Conservation (phyloP, 1,140 invertebrate species). For the Aphelenchoides avenae region DNA sequence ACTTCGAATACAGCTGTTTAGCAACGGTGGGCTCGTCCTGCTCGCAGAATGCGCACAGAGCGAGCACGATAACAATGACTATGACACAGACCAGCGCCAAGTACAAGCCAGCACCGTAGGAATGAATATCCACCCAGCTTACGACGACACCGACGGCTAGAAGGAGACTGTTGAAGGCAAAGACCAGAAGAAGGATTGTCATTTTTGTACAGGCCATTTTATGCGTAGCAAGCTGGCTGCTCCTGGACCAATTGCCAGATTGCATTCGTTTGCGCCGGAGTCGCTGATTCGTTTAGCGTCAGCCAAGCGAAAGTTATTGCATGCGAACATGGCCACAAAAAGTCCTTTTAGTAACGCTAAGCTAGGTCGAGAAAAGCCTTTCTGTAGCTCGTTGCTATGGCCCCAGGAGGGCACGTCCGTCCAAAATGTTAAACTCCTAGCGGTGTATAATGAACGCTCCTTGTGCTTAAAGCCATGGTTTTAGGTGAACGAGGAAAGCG, state of each 20-base stretch:
- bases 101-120: conserved; percentile 23
- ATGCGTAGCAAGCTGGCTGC: background rate
- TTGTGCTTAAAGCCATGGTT: no score
- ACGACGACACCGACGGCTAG: conserved; percentile 16
- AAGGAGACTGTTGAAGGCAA: conserved; percentile 17
- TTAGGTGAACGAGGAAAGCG: no score
- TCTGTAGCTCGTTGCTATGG: no score
- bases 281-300: background rate
- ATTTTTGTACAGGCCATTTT: conserved; percentile 1
- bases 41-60: conserved; percentile 30
- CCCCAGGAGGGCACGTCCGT: no score
- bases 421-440: no score
- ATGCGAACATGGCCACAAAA: background rate
- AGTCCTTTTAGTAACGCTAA: background rate
- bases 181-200: conserved; percentile 21
- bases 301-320: background rate
- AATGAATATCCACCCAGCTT: conserved; percentile 22
- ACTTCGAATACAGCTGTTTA: conserved; percentile 32
- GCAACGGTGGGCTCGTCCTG: conserved; percentile 29
- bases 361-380: conserved; percentile 2
- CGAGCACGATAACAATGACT: conserved; percentile 21
- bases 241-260: background rate
- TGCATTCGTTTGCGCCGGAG: background rate
- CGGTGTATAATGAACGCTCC: no score
- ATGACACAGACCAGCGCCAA: conserved; percentile 24